phyloP scores from a whole-genome alignment of 2,797 vertebrate genomes.

The Orestias chungarensis region DNA sequence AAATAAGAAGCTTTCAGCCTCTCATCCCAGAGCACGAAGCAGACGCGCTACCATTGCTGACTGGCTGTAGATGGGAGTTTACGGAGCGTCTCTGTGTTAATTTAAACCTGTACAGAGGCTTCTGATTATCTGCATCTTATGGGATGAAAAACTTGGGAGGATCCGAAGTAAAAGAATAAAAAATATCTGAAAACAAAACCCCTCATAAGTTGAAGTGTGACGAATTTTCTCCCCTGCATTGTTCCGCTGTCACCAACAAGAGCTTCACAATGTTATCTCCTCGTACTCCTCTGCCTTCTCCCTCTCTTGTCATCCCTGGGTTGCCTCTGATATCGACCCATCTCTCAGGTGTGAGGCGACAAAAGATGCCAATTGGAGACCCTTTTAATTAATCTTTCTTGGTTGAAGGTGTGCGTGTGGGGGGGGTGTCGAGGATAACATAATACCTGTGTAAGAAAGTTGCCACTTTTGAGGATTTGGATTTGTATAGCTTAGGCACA shows the following conservation, averaged over 20 bases:
- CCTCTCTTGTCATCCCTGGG: conserved; percentile 63
- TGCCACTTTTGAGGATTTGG: conserved; percentile 97
- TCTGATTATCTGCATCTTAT: conserved; percentile 78
- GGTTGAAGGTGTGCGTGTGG: conserved; percentile 57
- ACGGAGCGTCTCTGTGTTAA: conserved; percentile 84
- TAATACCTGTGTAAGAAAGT: conserved; percentile 98
- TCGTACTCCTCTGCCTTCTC: conserved; percentile 70
- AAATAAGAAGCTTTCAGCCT: conserved; percentile 65
- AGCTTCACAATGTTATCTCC: conserved; percentile 96
- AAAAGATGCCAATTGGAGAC: conserved; percentile 94
- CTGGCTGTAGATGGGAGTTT: conserved; percentile 78
- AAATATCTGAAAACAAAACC: conserved; percentile 52
- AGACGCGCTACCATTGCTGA: conserved; percentile 45
- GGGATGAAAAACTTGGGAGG: conserved; percentile 63
- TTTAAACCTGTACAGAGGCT: conserved; percentile 86
- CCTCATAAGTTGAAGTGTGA: conserved; percentile 65
- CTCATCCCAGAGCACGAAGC: conserved; percentile 69
- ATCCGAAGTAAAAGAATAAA: conserved; percentile 72
- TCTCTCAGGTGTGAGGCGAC: conserved; percentile 87
- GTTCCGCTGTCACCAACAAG: conserved; percentile 88
- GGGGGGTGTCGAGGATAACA: conserved; percentile 82
- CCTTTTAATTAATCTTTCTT: conserved; percentile 97
- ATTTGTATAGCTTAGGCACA: conserved; percentile 92
- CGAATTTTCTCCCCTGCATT: conserved; percentile 86
- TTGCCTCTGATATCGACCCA: conserved; percentile 82